Conservation (phyloP, 2,888 invertebrate genomes). For the Euplagia quadripunctaria region DNA sequence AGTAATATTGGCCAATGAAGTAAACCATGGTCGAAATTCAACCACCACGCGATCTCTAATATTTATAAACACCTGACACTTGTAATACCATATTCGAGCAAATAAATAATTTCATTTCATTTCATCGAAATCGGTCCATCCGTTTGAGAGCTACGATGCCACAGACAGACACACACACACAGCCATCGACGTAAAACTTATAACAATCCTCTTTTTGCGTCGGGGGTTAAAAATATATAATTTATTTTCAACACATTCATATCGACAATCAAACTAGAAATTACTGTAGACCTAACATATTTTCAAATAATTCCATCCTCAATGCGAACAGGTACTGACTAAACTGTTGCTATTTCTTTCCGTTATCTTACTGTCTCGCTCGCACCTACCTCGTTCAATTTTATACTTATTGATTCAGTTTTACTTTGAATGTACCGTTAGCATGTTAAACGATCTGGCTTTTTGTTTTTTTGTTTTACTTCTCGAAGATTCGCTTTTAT, state of each 20-base stretch:
- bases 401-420: slow-evolving; percentile 84
- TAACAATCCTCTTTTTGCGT: no score
- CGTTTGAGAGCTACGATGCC: no score
- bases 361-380: slow-evolving; percentile 48
- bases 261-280: background rate
- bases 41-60: no score
- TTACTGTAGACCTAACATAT: slow-evolving; percentile 11
- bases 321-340: slow-evolving; percentile 24
- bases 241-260: background rate
- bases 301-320: slow-evolving; percentile 29
- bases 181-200: no score
- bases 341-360: slow-evolving; percentile 43
- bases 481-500: slow-evolving; percentile 9
- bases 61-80: no score
- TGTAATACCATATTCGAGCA: no score
- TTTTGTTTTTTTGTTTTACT: slow-evolving; percentile 16
- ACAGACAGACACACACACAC: no score
- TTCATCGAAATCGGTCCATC: no score
- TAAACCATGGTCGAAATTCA: no score
- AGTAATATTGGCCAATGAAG: no score
- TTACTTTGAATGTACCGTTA: slow-evolving; percentile 64
- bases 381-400: slow-evolving; percentile 73
- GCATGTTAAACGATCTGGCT: slow-evolving; percentile 48
- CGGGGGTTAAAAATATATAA: no score
- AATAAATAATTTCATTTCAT: no score